phyloP scores from a whole-genome alignment of 2,888 invertebrate genomes.

The Drosophila hawaiiensis region DNA sequence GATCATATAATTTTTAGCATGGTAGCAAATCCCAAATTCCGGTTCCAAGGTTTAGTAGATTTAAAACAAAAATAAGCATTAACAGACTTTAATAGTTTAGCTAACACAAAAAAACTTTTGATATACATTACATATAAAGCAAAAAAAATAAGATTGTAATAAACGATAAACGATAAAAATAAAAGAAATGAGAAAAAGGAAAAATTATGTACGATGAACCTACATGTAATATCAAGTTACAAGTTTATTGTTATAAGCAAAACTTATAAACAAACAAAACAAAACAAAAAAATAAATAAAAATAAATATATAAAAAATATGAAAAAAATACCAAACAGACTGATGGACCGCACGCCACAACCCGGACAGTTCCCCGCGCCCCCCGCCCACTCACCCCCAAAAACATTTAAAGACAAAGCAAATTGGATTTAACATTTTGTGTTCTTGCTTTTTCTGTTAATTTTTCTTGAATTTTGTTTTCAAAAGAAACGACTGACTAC shows the following conservation, averaged over 20 bases:
- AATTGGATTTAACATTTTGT: slow-evolving; percentile 45
- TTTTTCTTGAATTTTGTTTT: slow-evolving; percentile 10
- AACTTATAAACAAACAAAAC: slow-evolving; percentile 32
- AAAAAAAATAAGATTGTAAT: slow-evolving; percentile 45
- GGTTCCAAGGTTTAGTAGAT: slow-evolving; percentile 76
- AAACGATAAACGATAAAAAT: slow-evolving; percentile 38
- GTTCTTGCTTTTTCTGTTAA: slow-evolving; percentile 15
- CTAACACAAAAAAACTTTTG: slow-evolving; percentile 59
- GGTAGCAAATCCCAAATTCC: slow-evolving; percentile 67
- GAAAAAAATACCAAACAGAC: slow-evolving; percentile 68
- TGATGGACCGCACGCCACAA: slow-evolving; percentile 73
- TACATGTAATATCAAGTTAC: slow-evolving; percentile 58
- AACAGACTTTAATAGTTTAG: slow-evolving; percentile 64
- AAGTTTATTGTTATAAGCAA: slow-evolving; percentile 62
- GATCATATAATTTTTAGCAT: slow-evolving; percentile 41
- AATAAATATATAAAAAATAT: slow-evolving; percentile 27
- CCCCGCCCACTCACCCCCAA: neutral
- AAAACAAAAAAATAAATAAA: slow-evolving; percentile 18
- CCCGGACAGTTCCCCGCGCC: slow-evolving; percentile 55
- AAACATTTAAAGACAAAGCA: slow-evolving; percentile 39
- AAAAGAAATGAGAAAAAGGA: slow-evolving; percentile 14
- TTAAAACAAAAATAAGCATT: slow-evolving; percentile 50
- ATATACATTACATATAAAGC: slow-evolving; percentile 51
- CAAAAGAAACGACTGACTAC: slow-evolving; percentile 61
- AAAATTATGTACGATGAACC: slow-evolving; percentile 44